Evolutionary conservation across 2,888 invertebrate species (phyloP).

Genomic region (Pterostichus madidus): DNA sequence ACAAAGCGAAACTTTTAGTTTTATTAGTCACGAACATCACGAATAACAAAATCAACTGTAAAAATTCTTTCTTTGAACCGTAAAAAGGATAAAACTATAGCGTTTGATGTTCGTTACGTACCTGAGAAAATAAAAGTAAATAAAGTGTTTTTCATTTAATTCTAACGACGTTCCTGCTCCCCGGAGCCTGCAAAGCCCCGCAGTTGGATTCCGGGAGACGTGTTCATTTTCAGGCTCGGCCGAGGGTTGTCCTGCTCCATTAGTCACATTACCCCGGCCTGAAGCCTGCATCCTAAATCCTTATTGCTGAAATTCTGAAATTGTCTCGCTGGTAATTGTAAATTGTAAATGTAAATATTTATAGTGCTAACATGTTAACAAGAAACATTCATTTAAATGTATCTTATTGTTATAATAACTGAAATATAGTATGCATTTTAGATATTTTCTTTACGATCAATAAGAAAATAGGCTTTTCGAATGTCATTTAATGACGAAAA

Average conservation of each 20-base stretch:
- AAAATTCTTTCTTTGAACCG: slow-evolving; percentile 8
- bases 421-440: too few relatives aligned
- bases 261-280: slow-evolving; percentile 4
- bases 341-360: too few relatives aligned
- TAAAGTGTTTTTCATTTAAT: slow-evolving; percentile 31
- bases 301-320: background rate
- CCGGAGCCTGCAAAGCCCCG: background rate
- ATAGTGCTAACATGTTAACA: too few relatives aligned
- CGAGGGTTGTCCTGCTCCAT: background rate
- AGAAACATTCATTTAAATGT: too few relatives aligned
- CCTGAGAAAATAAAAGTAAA: slow-evolving; percentile 5
- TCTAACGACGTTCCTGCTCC: background rate
- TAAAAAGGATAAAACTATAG: background rate
- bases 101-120: background rate
- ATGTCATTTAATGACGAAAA: too few relatives aligned
- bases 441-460: too few relatives aligned
- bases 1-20: background rate
- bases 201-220: background rate
- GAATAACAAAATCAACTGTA: background rate
- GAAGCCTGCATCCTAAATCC: background rate
- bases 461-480: too few relatives aligned
- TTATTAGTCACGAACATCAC: background rate
- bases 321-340: background rate
- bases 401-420: too few relatives aligned
- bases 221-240: background rate